Evolutionary conservation across 2,797 vertebrate genomes (phyloP).

Genomic region (Rhinogobio ventralis): DNA sequence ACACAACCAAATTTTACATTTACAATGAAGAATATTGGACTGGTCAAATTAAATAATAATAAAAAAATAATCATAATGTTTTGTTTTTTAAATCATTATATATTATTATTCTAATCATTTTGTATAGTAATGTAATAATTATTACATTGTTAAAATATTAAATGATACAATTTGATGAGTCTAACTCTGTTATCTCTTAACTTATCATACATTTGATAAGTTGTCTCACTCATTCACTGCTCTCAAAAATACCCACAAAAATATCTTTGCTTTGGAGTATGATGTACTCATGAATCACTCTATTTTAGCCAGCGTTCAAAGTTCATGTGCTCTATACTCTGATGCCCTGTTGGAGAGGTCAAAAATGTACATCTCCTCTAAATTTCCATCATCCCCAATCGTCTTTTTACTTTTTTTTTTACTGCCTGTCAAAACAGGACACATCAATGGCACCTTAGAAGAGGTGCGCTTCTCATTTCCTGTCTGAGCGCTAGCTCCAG

Average conservation of each 20-base stretch:
- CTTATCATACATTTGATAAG: not conserved
- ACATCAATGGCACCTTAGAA: slow-evolving; percentile 46
- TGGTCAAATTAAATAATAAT: not conserved
- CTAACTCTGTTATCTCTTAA: not conserved
- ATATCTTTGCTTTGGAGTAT: not conserved
- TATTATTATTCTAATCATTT: not conserved
- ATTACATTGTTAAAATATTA: not conserved
- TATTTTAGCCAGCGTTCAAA: slow-evolving; percentile 8
- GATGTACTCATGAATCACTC: not conserved
- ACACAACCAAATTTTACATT: not conserved
- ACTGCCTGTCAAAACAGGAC: slow-evolving; percentile 55
- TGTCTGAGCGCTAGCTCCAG: slow-evolving; percentile 40
- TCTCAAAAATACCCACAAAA: not conserved
- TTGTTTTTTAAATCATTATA: not conserved
- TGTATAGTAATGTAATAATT: not conserved
- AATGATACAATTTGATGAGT: not conserved
- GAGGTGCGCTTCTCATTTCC: slow-evolving; percentile 21
- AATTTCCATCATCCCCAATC: slow-evolving; percentile 28
- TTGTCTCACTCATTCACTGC: not conserved
- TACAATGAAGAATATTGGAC: not conserved
- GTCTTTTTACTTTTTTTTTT: slow-evolving; percentile 24
- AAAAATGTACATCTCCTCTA: slow-evolving; percentile 20
- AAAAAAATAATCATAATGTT: no score
- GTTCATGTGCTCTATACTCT: slow-evolving; percentile 20
- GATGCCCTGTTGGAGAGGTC: slow-evolving; percentile 34